Evolutionary conservation across 2,797 vertebrate genomes (phyloP), one percentile per base, ranked within the genome.

Genomic region (Myotis vivesi): DNA sequence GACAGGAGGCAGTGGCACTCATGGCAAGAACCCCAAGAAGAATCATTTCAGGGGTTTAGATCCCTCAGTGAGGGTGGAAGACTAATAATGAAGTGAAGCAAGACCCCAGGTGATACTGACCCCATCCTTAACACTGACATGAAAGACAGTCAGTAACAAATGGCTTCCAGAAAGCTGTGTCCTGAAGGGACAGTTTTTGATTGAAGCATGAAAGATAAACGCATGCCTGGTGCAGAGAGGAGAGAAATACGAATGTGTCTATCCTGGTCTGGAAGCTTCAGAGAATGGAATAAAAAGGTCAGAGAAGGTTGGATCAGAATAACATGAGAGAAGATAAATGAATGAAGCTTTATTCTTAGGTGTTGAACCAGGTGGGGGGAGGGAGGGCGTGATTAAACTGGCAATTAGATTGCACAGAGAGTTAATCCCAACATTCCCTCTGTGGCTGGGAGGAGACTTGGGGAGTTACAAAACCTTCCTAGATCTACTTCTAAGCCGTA

Each of bases 341-440:
- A 71, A 17, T 2, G 17, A 64, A 91, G 46, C 25, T 11, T 59
- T 33, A 25, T 55, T 85, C 44, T 44, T 68, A 38, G 12, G 53
- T 16, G 8, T 23, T 59, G 15, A 72, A n/a, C 11, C 66, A 59
- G 7, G 20, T 2, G 22, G 15, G 53, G 4, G 38, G 16, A 3
- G 7, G 22, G 0, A 23, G 22, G 6, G 53, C 1, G 1, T 8
- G 3, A 44, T 59, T n/a, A 51, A 46, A 11, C 12, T 13, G 13
- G 22, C 16, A 62, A 53, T 28, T 33, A 69, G 72, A 44, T 20
- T 93, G 36, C 41, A 38, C 33, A 38, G 28, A 36, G 6, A 81
- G 33, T 73, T 75, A 81, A 38, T 76, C 44, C 38, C 46, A 64
- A 38, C 25, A 25, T 92, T 41, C 41, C 19, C 20, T 30, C 15